Percentiles rank a stretch among this genome's conserved stretches.
Evolutionary conservation across 1,140 invertebrate genomes (phyloP).

Genomic region (Heliconius hewitsoni): DNA sequence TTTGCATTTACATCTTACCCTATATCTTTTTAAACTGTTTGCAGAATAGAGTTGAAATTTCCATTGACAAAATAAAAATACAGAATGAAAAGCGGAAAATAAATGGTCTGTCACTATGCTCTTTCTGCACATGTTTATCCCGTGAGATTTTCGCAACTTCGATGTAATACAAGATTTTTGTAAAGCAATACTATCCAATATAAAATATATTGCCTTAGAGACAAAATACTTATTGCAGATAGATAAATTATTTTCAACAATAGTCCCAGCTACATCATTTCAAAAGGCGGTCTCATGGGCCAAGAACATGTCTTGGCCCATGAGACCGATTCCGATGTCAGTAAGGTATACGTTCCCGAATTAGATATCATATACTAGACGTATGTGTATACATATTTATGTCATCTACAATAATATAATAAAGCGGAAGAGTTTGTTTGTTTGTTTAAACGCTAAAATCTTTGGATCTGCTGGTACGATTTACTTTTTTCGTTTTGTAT

Average conservation of each 20-base stretch:
- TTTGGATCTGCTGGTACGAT: too few species aligned
- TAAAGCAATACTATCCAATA: constrained; percentile 24
- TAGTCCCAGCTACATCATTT: constrained; percentile 26
- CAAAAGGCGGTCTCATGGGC: constrained; percentile 13
- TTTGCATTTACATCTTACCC: background rate
- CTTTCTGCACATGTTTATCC: constrained; percentile 13
- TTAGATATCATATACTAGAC: constrained; percentile 20
- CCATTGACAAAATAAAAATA: constrained; percentile 1
- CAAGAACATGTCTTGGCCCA: constrained; percentile 22
- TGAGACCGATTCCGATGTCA: constrained; percentile 29
- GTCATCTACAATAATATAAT: background rate
- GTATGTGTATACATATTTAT: background rate
- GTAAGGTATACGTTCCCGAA: constrained; percentile 16
- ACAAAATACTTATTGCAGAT: constrained; percentile 21
- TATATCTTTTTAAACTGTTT: background rate
- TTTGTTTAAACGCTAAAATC: too few species aligned
- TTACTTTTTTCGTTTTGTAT: too few species aligned
- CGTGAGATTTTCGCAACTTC: constrained; percentile 13
- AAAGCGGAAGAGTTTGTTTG: too few species aligned
- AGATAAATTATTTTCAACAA: constrained; percentile 33
- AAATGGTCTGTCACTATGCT: constrained; percentile 1
- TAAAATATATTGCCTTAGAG: constrained; percentile 26
- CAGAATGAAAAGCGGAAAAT: constrained; percentile 2
- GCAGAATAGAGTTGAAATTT: background rate
- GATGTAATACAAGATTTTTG: constrained; percentile 12